These are phyloP conservation scores for Hypomecis atomaria DNA, from an alignment of 2,888 invertebrate genomes.

Conservation along the genomic window DNA sequence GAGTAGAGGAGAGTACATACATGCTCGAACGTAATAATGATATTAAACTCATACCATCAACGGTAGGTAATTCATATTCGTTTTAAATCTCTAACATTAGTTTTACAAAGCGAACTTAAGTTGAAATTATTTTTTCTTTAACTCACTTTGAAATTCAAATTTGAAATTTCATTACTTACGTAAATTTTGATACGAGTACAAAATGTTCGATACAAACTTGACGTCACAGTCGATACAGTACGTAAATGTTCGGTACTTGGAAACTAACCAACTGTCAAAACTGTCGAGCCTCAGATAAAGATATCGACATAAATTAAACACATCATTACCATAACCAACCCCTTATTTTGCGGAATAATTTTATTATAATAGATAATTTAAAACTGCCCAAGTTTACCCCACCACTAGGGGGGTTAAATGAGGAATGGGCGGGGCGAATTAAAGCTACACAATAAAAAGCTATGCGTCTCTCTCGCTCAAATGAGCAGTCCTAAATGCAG, in stretches of 20 bases:
- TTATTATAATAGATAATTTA: conserved; percentile 85
- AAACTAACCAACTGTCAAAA: conserved; percentile 41
- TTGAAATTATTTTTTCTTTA: not conserved
- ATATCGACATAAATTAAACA: conserved; percentile 73
- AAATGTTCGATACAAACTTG: not conserved
- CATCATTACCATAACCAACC: conserved; percentile 83
- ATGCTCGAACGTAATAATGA: too few relatives aligned
- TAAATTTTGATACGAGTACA: too few relatives aligned
- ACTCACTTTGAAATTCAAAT: not conserved
- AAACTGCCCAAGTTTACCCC: conserved; percentile 82
- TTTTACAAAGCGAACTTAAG: too few relatives aligned
- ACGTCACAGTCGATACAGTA: conserved; percentile 15
- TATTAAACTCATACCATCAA: too few relatives aligned
- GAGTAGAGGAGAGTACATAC: too few relatives aligned
- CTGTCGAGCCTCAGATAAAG: conserved; percentile 55
- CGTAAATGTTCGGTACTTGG: conserved; percentile 19
- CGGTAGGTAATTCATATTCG: too few relatives aligned
- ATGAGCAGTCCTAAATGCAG: conserved; percentile 79
- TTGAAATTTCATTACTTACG: not conserved
- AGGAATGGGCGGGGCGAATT: conserved; percentile 76
- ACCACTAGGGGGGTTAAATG: conserved; percentile 73
- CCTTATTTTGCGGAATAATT: conserved; percentile 83
- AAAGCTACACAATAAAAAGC: conserved; percentile 68
- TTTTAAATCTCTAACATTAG: too few relatives aligned
- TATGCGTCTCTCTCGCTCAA: conserved; percentile 75